Conservation (phyloP, 2,797 vertebrate genomes). For the Phoxinus dragarum region DNA sequence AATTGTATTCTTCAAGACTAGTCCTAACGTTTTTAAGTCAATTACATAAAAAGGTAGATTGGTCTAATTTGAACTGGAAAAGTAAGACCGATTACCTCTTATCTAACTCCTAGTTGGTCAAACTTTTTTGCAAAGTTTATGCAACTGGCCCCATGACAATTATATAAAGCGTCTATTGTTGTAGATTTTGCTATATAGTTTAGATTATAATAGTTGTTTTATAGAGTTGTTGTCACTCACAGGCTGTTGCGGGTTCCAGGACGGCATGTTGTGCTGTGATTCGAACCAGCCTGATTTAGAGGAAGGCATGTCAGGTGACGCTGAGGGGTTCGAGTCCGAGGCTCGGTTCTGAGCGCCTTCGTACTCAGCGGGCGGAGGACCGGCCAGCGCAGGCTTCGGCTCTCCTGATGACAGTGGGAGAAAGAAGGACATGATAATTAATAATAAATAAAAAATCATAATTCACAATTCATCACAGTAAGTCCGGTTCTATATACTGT, state of each 20-base stretch:
- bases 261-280: constrained; percentile 88
- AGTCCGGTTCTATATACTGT: too few relatives aligned
- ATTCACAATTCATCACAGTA: background rate
- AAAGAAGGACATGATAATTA: background rate
- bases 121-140: too few relatives aligned
- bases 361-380: constrained; percentile 85
- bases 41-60: too few relatives aligned
- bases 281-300: constrained; percentile 94
- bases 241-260: constrained; percentile 94
- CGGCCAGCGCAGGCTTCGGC: constrained; percentile 83
- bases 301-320: constrained; percentile 85
- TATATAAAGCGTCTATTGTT: background rate
- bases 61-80: too few relatives aligned
- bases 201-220: background rate
- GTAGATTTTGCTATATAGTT: background rate
- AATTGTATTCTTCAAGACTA: too few relatives aligned
- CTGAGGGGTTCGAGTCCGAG: constrained; percentile 83
- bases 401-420: constrained; percentile 76
- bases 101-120: too few relatives aligned
- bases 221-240: constrained; percentile 58
- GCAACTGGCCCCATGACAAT: background rate
- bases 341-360: constrained; percentile 79
- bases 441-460: background rate
- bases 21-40: too few relatives aligned
- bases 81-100: too few relatives aligned